Percentiles rank a stretch among this genome's conserved stretches.
These are phyloP conservation scores for Pristionchus pacificus DNA, from an alignment of 1,140 invertebrate species.

Conservation along the genomic window DNA sequence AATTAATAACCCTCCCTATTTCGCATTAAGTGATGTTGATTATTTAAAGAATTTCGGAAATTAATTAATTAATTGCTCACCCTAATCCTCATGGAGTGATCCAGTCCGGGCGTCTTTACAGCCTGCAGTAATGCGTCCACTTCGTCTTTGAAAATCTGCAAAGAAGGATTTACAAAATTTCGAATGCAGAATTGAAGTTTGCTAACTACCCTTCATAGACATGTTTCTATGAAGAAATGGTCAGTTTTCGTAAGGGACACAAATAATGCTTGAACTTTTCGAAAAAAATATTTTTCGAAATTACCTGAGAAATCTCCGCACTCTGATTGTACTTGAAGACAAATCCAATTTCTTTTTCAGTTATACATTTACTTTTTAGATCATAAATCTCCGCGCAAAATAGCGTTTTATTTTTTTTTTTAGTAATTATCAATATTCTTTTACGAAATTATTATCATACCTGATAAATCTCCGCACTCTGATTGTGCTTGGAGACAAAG, in stretches of 20 bases:
- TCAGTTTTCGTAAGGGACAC: too few relatives aligned
- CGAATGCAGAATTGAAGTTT: conserved; percentile 1
- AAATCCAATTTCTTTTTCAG: background rate
- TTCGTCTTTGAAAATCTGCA: conserved; percentile 51
- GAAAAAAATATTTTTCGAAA: too few relatives aligned
- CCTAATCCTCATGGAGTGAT: background rate
- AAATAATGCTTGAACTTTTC: too few relatives aligned
- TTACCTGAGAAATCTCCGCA: conserved; percentile 52
- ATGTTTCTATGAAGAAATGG: too few relatives aligned
- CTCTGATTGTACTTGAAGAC: conserved; percentile 18
- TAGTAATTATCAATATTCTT: background rate
- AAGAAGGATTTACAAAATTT: background rate
- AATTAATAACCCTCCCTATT: too few relatives aligned
- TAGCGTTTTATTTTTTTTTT: background rate
- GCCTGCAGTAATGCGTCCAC: conserved; percentile 46
- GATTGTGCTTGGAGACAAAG: conserved; percentile 51
- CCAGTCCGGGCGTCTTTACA: conserved; percentile 25
- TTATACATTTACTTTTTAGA: conserved; percentile 1
- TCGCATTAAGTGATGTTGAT: too few relatives aligned
- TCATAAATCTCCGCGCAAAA: background rate
- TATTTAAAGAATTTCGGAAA: too few relatives aligned
- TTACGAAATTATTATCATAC: conserved; percentile 19
- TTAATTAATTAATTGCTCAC: too few relatives aligned
- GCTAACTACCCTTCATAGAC: too few relatives aligned
- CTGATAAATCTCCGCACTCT: conserved; percentile 51